Conservation (phyloP, 2,888 invertebrate genomes). For the Drosophila infuscata region DNA sequence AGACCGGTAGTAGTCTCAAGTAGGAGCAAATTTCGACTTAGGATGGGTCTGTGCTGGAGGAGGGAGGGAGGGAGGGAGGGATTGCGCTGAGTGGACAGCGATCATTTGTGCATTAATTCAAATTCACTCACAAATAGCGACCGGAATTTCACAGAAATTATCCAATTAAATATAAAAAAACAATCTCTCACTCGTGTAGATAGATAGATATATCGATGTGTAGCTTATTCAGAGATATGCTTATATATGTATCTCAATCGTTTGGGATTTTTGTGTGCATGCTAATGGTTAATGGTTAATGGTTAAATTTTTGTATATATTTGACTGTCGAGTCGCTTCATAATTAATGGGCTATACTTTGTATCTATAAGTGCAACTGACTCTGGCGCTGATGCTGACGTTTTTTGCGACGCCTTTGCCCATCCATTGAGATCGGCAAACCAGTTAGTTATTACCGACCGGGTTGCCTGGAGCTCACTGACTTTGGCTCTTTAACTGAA, state of each 20-base stretch:
- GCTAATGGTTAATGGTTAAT: conserved; percentile 19
- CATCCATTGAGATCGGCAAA: conserved; percentile 30
- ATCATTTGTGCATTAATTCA: conserved; percentile 16
- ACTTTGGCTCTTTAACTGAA: conserved; percentile 16
- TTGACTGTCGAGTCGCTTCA: conserved; percentile 7
- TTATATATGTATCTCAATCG: background rate
- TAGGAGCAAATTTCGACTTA: background rate
- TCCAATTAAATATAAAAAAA: conserved; percentile 10
- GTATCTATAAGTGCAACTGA: conserved; percentile 26
- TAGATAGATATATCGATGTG: background rate
- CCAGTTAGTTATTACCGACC: conserved; percentile 48
- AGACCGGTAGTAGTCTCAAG: background rate
- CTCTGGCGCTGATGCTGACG: conserved; percentile 5
- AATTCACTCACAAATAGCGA: conserved; percentile 13
- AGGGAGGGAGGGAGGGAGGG: background rate
- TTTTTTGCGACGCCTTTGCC: conserved; percentile 5
- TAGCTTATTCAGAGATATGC: background rate
- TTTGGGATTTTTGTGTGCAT: background rate
- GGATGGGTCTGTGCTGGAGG: background rate
- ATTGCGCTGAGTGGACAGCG: background rate
- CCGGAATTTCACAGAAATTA: conserved; percentile 16
- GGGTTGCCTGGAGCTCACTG: conserved; percentile 17
- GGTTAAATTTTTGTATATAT: background rate
- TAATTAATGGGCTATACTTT: conserved; percentile 31
- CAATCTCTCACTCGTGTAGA: background rate